Percentiles rank a stretch among this genome's conserved stretches.
These are phyloP conservation scores for Zoanthus solanderi DNA, from an alignment of 92 coral and sea anemone genomes.

Conservation along the genomic window DNA sequence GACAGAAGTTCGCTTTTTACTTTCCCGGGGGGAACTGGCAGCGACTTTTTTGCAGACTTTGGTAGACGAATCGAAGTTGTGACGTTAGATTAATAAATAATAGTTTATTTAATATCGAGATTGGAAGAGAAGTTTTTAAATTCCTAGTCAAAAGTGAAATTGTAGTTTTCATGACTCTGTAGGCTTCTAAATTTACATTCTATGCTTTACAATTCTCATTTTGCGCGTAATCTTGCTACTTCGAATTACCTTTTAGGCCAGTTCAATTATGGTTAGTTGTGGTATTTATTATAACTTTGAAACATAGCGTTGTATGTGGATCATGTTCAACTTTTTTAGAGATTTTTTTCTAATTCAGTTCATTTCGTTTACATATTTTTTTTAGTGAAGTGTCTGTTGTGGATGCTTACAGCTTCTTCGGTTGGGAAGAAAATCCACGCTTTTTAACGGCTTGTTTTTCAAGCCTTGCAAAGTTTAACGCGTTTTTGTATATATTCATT, in stretches of 20 bases:
- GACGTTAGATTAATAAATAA: conserved; percentile 77
- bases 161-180: background rate
- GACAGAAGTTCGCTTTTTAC: conserved; percentile 81
- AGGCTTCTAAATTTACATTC: background rate
- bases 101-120: conserved; percentile 2
- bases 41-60: conserved; percentile 74
- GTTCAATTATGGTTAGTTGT: background rate
- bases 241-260: background rate
- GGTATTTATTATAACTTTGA: background rate
- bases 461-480: conserved; percentile 8
- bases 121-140: conserved; percentile 21
- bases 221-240: background rate
- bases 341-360: background rate
- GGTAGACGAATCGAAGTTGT: conserved; percentile 94
- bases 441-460: conserved; percentile 16
- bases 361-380: background rate
- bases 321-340: background rate
- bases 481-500: conserved; percentile 37
- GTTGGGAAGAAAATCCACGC: background rate
- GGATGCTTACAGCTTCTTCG: conserved; percentile 7
- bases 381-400: background rate
- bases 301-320: background rate
- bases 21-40: conserved; percentile 64
- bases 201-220: background rate
- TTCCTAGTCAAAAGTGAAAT: background rate